Conservation (phyloP, 2,113 vertebrate species). For the Strix aluco region DNA sequence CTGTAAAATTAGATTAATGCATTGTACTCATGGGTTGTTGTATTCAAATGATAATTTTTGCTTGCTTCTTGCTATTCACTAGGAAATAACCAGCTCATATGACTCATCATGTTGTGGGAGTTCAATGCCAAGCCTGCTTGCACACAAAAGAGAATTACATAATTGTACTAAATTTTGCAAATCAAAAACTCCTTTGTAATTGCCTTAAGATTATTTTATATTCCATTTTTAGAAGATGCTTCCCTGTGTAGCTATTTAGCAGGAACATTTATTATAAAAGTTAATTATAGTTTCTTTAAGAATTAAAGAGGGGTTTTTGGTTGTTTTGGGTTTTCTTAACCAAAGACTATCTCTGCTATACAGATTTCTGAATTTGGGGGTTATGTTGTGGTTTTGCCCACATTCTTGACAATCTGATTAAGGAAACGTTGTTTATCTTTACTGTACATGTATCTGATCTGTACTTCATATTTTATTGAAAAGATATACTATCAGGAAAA, state of each 20-base stretch:
- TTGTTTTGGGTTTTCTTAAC: not conserved
- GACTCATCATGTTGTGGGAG: conserved; percentile 55
- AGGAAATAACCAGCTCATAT: conserved; percentile 45
- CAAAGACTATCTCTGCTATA: not conserved
- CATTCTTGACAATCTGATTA: not conserved
- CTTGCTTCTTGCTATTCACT: conserved; percentile 29
- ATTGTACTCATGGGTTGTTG: not conserved
- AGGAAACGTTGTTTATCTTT: not conserved
- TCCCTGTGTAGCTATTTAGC: conserved; percentile 34
- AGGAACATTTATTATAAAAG: conserved; percentile 36
- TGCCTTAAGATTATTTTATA: conserved; percentile 47
- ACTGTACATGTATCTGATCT: not conserved
- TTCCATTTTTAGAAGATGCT: conserved; percentile 28
- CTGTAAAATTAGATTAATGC: not conserved
- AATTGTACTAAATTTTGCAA: conserved; percentile 52
- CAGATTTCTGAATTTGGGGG: not conserved
- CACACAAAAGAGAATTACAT: conserved; percentile 60
- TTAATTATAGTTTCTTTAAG: conserved; percentile 46
- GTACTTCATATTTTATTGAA: not conserved
- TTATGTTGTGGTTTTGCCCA: not conserved
- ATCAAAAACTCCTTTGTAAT: conserved; percentile 56
- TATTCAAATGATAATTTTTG: conserved; percentile 38
- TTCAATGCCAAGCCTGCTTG: conserved; percentile 51
- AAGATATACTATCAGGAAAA: not conserved
- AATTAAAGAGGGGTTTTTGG: not conserved